Evolutionary conservation across 1,140 invertebrate genomes (phyloP).

Genomic region (Teleopsis dalmanni): DNA sequence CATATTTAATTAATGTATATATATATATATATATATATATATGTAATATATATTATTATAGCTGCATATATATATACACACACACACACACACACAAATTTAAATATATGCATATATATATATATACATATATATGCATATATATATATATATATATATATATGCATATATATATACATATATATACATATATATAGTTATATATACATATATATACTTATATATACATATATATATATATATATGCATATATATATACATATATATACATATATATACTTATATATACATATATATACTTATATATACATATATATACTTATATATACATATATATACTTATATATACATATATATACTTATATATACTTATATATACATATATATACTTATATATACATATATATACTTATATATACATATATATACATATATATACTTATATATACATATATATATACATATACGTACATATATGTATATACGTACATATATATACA

Average conservation of each 20-base stretch:
- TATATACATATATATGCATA: not conserved
- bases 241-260: not conserved
- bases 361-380: slow-evolving; percentile 2
- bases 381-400: slow-evolving; percentile 7
- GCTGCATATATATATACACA: not conserved
- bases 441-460: too few relatives aligned
- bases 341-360: too few relatives aligned
- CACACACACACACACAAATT: not conserved
- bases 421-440: too few relatives aligned
- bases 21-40: slow-evolving; percentile 1
- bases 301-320: slow-evolving; percentile 3
- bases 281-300: slow-evolving; percentile 5
- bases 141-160: not conserved
- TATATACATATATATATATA: not conserved
- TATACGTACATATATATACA: too few relatives aligned
- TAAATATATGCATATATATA: not conserved
- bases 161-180: not conserved
- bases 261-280: slow-evolving; percentile 1
- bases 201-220: too few relatives aligned
- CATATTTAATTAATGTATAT: not conserved
- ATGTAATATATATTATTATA: not conserved
- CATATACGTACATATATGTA: slow-evolving; percentile 1
- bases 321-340: slow-evolving; percentile 4
- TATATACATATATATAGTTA: not conserved
- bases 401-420: slow-evolving; percentile 4